Base-by-base conservation (phyloP, 2,797 vertebrate species). In the Rhinichthys osculus region DNA sequence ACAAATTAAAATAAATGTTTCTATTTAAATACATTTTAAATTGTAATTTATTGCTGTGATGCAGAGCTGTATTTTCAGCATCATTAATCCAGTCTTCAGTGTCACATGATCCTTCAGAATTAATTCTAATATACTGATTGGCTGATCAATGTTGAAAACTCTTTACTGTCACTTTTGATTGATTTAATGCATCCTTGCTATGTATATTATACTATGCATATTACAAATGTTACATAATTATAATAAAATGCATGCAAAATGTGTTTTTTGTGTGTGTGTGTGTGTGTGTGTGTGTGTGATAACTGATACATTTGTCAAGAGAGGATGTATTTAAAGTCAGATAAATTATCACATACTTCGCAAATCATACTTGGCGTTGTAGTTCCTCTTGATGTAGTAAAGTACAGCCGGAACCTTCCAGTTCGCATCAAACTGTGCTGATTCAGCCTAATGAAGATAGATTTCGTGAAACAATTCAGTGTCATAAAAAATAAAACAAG, bases 401-500 rank as follows among this genome's bases (percentile, higher is more conserved):
- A 99, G 94, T 77, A 99, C 97, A 59, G 96, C 97, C 0, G 98
- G 98, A 7, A 99, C 96, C 91, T 99, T 99, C 98, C 98, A 99
- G 92, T 92, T 97, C 92, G 98, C 95, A 83, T 99, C 97, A 57
- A 99, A 99, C 94, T 99, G 98, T 52, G 97, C 97, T 0, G 97
- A 96, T 93, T 99, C 98, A 33, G 96, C 95, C 98, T 99, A 74
- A 69, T 9, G 50, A 5, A 89, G 62, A 77, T 11, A 85, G 47
- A 69, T 4, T 33, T 66, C 3, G 57, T 40, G 54, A 40, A n/a
- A 77, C 7, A 17, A 80, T 66, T 67, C 1, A 23, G 38, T 9
- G n/a, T 67, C n/a, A 33, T 44, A 33, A 17, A 21, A 11, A 23
- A 4, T 1, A 59, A 83, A 9, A 66, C 14, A 62, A 62, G 17